These are phyloP conservation scores for Gadus chalcogrammus DNA, from an alignment of 2,113 vertebrate genomes.

Conservation along the genomic window DNA sequence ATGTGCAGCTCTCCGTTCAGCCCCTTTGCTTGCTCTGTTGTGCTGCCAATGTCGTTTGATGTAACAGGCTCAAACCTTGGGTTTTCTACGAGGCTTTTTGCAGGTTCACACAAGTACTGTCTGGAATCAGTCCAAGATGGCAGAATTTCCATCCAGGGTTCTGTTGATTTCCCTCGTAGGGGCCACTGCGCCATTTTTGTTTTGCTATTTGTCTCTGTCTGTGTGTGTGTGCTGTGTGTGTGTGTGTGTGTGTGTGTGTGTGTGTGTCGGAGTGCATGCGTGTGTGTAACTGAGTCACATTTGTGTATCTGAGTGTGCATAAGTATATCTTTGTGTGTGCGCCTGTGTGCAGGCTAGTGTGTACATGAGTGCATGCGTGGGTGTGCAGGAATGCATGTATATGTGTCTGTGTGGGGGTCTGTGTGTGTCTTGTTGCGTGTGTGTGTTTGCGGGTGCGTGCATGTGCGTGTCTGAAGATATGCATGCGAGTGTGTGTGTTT, in stretches of 20 bases:
- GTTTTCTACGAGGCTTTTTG: neutral
- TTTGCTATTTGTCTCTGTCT: conserved; percentile 27
- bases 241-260: conserved; percentile 29
- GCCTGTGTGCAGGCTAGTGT: neutral
- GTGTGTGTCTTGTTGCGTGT: conserved; percentile 2
- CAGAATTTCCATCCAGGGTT: neutral
- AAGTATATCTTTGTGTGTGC: neutral
- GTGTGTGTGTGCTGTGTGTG: conserved; percentile 26
- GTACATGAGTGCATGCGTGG: no score
- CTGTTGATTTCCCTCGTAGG: neutral
- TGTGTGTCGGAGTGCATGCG: conserved; percentile 18
- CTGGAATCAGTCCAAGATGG: neutral
- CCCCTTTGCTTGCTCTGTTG: no score
- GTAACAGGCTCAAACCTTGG: neutral
- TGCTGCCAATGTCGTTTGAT: no score
- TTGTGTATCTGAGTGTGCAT: no score
- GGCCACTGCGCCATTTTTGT: conserved; percentile 7
- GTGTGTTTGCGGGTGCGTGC: neutral
- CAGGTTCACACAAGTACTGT: neutral
- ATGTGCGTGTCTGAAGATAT: no score
- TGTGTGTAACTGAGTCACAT: no score
- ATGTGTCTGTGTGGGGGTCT: neutral
- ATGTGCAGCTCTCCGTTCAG: no score
- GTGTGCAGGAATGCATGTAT: no score
- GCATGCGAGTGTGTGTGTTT: no score